phyloP scores from a whole-genome alignment of 2,797 vertebrate genomes.

The Argya squamiceps region DNA sequence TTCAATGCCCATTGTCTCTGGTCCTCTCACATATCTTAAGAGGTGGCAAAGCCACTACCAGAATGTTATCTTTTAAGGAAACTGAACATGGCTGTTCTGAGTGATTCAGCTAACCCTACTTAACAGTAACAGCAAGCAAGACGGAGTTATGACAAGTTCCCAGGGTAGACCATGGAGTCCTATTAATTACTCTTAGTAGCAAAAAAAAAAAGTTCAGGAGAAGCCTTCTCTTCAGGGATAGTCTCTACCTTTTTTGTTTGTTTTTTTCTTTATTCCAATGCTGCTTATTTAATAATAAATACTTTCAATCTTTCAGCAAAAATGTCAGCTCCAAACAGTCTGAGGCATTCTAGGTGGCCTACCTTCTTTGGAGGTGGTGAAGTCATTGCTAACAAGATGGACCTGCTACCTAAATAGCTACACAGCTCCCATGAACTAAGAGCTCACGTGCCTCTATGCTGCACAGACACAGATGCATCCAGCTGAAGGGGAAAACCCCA shows the following conservation, averaged over 20 bases:
- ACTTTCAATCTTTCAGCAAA: not conserved
- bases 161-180: not conserved
- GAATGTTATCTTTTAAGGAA: not conserved
- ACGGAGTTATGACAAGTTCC: not conserved
- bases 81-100: not conserved
- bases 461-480: not conserved
- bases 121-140: not conserved
- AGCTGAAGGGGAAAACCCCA: not conserved
- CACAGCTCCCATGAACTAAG: not conserved
- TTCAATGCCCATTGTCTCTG: not conserved
- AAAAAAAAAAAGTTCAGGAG: not conserved
- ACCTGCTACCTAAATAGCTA: not conserved
- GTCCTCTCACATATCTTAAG: not conserved
- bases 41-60: not conserved
- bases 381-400: not conserved
- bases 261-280: not conserved
- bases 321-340: not conserved
- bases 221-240: not conserved
- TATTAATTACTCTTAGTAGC: not conserved
- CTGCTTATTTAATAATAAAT: not conserved
- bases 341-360: not conserved
- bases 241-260: not conserved
- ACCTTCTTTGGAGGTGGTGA: not conserved
- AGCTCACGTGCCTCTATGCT: fast-evolving
- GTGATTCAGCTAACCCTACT: not conserved